Evolutionary conservation across 2,113 vertebrate genomes (phyloP), one percentile per base, ranked within the genome.

Genomic region (Carassius gibelio): DNA sequence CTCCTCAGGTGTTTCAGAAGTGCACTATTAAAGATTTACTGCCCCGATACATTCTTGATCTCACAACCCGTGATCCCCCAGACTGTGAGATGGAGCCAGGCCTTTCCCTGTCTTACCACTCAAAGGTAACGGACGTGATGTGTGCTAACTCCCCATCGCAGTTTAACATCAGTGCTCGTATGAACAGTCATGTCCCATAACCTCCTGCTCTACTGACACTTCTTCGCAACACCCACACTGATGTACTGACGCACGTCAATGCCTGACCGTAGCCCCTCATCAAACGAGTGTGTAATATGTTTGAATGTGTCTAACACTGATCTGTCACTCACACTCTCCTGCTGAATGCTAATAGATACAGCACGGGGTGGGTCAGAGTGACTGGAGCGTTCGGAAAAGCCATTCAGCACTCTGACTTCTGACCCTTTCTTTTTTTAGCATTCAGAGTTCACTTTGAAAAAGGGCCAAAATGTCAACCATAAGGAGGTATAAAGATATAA

Each of bases 1-100:
- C 83, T 93, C 93, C 92, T 90, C 93, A 97, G 96, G 96, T 96
- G 90, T 97, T 97, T 96, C 96, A 97, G 96, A 97, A 96, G 95
- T 97, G 93, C 92, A 94, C 95, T 88, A 89, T 96, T 94, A 93
- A 93, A 94, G 96, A 97, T 91, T 92, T 96, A 95, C 95, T 95
- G 90, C 93, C 95, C 94, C 95, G 95, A 93, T 95, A 93, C 92
- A 93, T 94, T 83, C 95, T 95, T 92, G 95, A 97, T 77, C 95
- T 94, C 78, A 92, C 94, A 91, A 94, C 95, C 94, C 93, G 94
- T 92, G 94, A 95, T 87, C 92, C 91, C 88, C 95, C 95, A 84
- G 91, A 90, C 93, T 95, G 93, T 95, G 95, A 96, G 92, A 93
- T 92, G 88, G 93, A 95, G 90, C 92, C 92, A 82, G 92, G 94